Evolutionary conservation across 2,888 invertebrate genomes (phyloP), one percentile per base, ranked within the genome.

Genomic region (Aricia artaxerxes): DNA sequence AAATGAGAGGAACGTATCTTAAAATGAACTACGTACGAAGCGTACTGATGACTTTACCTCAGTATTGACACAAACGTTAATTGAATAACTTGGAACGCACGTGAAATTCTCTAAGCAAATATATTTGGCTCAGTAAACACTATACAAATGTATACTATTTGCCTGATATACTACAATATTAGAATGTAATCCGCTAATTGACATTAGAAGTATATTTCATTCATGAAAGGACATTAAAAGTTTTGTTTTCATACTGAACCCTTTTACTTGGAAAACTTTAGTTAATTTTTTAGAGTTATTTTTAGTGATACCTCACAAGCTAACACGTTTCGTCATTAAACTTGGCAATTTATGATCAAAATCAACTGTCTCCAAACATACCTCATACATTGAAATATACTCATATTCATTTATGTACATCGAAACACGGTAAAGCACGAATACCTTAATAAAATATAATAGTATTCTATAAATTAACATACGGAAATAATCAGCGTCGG

Each of bases 1-100:
- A 78, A 78, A 79, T 79, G 79, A 80, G 78, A 78, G 76, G 76
- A 78, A 73, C 79, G 76, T 79, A 80, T 78, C 80, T 80, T 78
- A 72, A 79, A 78, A 79, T 79, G 78, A 80, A 81, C 78, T 78
- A 80, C 79, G 80, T 80, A 79, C 78, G 73, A 64, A 72, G 80
- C 72, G 78, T 78, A 79, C 80, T 78, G 79, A 78, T 76, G 53
- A 13, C 53, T 53, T 31, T 35, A 57, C 53, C 57, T 35, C 35
- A 16, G 1, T 69, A 31, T 76, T 73, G 73, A 73, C 44, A 57
- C 76, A 76, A 31, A 57, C 76, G 16, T 76, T 76, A 57, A 76
- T 76, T 76, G 16, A 76, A 53, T 76, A 76, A 53, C 35, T 76
- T 57, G 6, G 49, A 53, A 75, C 31, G 53, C 35, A 31, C 24